Percentiles rank a stretch among this genome's conserved stretches.
Conservation (phyloP, 2,797 vertebrate species). For the Pseudochirops cupreus region DNA sequence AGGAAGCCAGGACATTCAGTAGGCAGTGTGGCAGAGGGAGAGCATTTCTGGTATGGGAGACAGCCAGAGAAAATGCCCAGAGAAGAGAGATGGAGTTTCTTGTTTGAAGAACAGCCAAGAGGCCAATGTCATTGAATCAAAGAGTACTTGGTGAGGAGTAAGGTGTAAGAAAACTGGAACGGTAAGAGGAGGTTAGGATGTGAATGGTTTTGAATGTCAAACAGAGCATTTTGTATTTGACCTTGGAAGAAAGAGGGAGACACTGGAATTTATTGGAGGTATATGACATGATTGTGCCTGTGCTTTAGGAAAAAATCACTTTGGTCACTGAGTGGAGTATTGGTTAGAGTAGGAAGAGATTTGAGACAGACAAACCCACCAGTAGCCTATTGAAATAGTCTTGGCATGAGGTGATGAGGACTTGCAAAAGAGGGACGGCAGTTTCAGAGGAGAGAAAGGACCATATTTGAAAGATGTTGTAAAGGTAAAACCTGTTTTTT, state of each 20-base stretch:
- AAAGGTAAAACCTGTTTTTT: background rate
- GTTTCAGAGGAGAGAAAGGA: background rate
- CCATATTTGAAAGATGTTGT: background rate
- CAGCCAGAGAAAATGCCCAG: background rate
- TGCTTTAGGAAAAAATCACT: background rate
- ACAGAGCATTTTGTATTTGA: background rate
- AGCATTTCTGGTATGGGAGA: background rate
- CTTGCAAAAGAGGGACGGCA: background rate
- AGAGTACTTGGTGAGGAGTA: background rate
- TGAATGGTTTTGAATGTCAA: background rate
- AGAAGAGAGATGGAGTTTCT: background rate
- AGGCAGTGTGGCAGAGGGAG: background rate
- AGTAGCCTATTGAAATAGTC: background rate
- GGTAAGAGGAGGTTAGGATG: background rate
- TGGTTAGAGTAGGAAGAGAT: background rate
- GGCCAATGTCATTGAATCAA: background rate
- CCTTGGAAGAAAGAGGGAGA: background rate
- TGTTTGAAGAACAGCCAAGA: background rate
- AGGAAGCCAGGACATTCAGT: background rate
- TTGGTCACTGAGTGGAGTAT: background rate
- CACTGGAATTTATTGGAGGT: background rate
- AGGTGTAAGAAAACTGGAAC: background rate
- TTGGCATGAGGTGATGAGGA: background rate
- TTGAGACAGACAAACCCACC: background rate
- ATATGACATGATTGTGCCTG: background rate